Base-by-base conservation (phyloP, 2,888 invertebrate species). In the Limnephilus auricula region DNA sequence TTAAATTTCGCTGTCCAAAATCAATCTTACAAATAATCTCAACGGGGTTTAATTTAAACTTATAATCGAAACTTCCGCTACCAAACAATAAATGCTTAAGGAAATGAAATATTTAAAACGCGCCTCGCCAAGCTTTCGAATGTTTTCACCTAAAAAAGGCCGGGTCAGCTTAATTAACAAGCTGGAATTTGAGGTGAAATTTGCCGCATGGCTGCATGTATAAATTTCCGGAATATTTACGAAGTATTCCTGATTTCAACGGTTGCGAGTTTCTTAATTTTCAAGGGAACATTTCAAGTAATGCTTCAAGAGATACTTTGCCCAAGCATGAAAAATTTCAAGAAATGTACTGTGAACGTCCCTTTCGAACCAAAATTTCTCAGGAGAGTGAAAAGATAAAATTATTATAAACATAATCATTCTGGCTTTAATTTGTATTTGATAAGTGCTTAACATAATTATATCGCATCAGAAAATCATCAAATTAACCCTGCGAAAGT, bases 121-220 rank as follows among this genome's bases (percentile, higher is more conserved):
- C 50, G 50, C 50, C 50, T 65, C 25, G 50, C 32, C 34, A 34
- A 82, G 82, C 25, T 18, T 82, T 82, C n/a, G 9, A 84, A 84
- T 84, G 84, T 84, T 84, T 40, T 18, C 45, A 13, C 37, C n/a
- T n/a, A 34, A 78, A 86, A 87, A 87, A 78, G 31, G 78, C 78
- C 18, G 37, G n/a, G 78, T 78, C 87, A 87, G 87, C 78, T 87
- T 87, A 87, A 87, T 87, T 87, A 87, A 32, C 65, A n/a, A 84
- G 32, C 34, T 65, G 32, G 87, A 78, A 87, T 78, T 65, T 65
- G 87, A 32, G 87, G 87, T 32, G 65, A 65, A 65, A 78, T 87
- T 87, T 87, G 65, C 87, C 87, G 78, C 78, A 30, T 37, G 32
- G 65, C n/a, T 78, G 87, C 87, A 87, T 87, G 65, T 87, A 86